These are phyloP conservation scores for Ischnura elegans DNA, from an alignment of 2,888 invertebrate species.

Conservation along the genomic window DNA sequence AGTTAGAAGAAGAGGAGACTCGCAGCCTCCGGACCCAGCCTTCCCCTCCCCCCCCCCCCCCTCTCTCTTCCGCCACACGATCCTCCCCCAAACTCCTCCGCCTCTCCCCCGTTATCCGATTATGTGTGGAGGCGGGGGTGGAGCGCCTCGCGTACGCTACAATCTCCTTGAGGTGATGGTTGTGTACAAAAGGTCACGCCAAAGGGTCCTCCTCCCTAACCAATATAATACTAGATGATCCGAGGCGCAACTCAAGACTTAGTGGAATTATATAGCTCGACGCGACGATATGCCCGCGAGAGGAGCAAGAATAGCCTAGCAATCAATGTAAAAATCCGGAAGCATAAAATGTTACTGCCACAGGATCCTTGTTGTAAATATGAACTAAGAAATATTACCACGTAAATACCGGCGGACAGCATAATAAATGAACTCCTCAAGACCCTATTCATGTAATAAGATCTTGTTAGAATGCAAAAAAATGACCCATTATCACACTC, in stretches of 20 bases:
- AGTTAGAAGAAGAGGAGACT: background rate
- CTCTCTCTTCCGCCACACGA: constrained; percentile 20
- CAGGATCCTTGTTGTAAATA: no score
- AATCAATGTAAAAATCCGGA: no score
- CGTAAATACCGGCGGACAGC: no score
- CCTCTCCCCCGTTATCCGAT: constrained; percentile 35
- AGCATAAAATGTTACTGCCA: no score
- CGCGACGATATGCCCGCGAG: no score
- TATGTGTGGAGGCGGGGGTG: constrained; percentile 48
- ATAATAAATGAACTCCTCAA: no score
- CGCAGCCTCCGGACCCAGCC: background rate
- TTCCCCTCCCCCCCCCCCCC: background rate
- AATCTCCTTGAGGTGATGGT: background rate
- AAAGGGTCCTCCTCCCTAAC: constrained; percentile 20
- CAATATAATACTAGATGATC: background rate
- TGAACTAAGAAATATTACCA: no score
- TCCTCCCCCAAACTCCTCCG: background rate
- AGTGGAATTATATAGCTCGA: no score
- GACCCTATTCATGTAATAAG: no score
- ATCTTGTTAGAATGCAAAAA: no score
- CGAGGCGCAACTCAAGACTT: background rate
- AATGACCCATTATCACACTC: no score
- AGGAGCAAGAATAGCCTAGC: no score
- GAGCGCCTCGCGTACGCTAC: background rate
- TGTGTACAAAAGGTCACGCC: constrained; percentile 28